Conservation (phyloP, 2,797 vertebrate genomes). For the Choloepus didactylus region DNA sequence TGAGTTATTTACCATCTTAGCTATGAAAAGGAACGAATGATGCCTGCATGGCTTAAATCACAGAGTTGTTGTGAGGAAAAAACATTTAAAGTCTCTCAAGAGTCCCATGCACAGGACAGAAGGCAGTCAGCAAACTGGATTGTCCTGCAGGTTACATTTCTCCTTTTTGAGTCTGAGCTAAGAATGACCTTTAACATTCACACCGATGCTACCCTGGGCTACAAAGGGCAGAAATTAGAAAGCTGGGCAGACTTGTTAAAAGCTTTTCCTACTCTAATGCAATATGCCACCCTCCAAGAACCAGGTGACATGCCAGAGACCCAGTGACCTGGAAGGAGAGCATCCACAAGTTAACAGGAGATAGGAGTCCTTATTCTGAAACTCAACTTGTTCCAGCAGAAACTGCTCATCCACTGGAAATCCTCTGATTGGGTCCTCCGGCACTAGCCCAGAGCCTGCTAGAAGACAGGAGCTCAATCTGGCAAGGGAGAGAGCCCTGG, state of each 20-base stretch:
- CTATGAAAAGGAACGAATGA: constrained; percentile 9
- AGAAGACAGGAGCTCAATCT: neutral
- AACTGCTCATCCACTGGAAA: neutral
- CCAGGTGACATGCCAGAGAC: neutral
- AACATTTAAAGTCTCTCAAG: neutral
- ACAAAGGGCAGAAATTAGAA: neutral
- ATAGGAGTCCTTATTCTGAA: neutral
- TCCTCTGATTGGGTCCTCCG: neutral
- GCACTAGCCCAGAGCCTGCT: fast-evolving
- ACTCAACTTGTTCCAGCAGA: neutral
- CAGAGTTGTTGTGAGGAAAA: neutral
- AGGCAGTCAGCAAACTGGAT: neutral
- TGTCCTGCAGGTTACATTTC: neutral
- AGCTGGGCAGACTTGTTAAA: neutral
- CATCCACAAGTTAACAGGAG: neutral
- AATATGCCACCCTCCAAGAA: neutral
- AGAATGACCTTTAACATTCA: neutral
- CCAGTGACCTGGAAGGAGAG: neutral
- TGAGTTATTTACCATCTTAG: constrained; percentile 2
- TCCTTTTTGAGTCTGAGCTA: neutral
- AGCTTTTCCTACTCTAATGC: neutral
- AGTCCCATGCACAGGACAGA: neutral
- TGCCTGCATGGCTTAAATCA: neutral
- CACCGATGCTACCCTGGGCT: neutral
- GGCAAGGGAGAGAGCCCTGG: neutral